phyloP scores from a whole-genome alignment of 2,888 invertebrate genomes.

The Torymus texanus region DNA sequence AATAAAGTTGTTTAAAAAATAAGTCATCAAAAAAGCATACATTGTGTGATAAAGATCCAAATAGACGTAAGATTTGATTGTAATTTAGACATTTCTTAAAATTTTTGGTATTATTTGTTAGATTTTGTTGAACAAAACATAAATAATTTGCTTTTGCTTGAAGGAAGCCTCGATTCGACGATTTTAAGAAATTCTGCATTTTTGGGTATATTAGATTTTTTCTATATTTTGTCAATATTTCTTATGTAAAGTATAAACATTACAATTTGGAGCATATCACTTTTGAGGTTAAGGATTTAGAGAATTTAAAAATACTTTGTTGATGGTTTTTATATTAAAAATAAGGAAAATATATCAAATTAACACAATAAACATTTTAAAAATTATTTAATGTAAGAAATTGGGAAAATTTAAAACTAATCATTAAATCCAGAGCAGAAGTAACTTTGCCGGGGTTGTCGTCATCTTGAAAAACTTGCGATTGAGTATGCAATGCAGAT shows the following conservation, averaged over 20 bases:
- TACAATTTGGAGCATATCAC: conserved; percentile 9
- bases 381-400: neutral
- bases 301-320: neutral
- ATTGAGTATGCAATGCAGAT: conserved; percentile 14
- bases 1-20: conserved; percentile 1
- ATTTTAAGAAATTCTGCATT: conserved; percentile 67
- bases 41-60: conserved; percentile 59
- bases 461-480: conserved; percentile 20
- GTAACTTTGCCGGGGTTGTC: conserved; percentile 14
- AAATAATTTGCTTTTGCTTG: conserved; percentile 56
- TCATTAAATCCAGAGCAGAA: conserved; percentile 34
- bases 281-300: conserved; percentile 46
- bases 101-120: conserved; percentile 32
- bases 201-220: conserved; percentile 36
- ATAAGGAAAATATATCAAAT: neutral
- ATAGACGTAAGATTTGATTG: conserved; percentile 41
- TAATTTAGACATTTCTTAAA: conserved; percentile 38
- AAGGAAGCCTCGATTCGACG: conserved; percentile 60
- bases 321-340: neutral
- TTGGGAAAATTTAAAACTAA: neutral
- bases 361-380: conserved; percentile 6
- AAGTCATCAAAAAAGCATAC: conserved; percentile 56
- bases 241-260: conserved; percentile 23
- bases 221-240: neutral
- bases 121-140: conserved; percentile 38